Base-by-base conservation (phyloP, 2,797 vertebrate species). In the Ammospiza maritima region DNA sequence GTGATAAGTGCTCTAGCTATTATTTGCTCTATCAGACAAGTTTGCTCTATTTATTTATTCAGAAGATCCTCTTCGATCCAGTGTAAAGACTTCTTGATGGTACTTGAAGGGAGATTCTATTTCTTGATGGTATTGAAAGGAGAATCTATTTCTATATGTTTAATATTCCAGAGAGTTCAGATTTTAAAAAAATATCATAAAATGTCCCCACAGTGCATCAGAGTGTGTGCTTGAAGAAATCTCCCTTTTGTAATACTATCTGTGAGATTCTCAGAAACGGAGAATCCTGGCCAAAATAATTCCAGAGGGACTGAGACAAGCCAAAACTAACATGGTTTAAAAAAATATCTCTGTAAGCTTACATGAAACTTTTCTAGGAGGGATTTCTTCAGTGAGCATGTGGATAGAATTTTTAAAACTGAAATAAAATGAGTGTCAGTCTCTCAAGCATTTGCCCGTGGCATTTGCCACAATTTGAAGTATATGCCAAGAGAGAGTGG, bases 261-360 rank as follows among this genome's bases (percentile, higher is more conserved):
- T 95, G 58, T 56, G 66, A 86, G 60, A 87, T 88, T 93, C 88
- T 96, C 94, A 94, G 91, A 76, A 96, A 67, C 13, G 13, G 78
- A 64, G 53, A 79, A 5, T 54, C n/a, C 42, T 88, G 89, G 64
- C 93, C 74, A 90, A 89, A 90, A 82, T 81, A 89, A 82, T 62
- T 94, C 95, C 80, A 81, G 72, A 73, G 89, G 70, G 69, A 93
- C 29, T 20, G 47, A 85, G 44, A 48, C 21, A 58, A 72, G 67
- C 80, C 91, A 88, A 91, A 93, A 86, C 71, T 67, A 88, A 90
- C 51, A 90, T 0, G 1, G 22, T 88, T 86, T 61, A 15, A 90
- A 80, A 92, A 84, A 75, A 42, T 27, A 64, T 14, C 48, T 73
- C 58, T 82, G 6, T 67, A 72, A 89, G 57, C 48, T 90, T 90